Conservation (phyloP, 2,888 invertebrate species). For the Parasteatoda lunata region DNA sequence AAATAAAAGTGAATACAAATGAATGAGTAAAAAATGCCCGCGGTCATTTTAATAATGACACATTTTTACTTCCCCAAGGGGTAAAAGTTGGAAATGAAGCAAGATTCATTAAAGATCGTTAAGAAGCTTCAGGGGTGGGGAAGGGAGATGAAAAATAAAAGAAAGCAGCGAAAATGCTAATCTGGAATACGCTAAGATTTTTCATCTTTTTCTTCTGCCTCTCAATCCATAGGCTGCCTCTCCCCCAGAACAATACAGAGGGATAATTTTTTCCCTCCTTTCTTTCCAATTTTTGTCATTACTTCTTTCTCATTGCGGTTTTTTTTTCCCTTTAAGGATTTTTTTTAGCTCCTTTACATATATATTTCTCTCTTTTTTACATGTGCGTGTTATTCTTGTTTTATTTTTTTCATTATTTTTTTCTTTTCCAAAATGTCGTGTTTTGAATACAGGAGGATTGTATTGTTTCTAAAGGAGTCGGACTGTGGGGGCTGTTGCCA, state of each 20-base stretch:
- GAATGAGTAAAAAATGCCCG: slow-evolving; percentile 65
- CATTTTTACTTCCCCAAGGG: slow-evolving; percentile 55
- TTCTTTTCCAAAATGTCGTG: slow-evolving; percentile 34
- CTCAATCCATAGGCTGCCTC: slow-evolving; percentile 11
- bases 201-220: slow-evolving; percentile 62
- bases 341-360: not conserved
- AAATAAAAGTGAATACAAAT: slow-evolving; percentile 66
- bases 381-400: slow-evolving; percentile 4
- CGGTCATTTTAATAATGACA: slow-evolving; percentile 68
- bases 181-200: slow-evolving; percentile 65
- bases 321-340: slow-evolving; percentile 8
- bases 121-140: slow-evolving; percentile 45
- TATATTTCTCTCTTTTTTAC: slow-evolving; percentile 10
- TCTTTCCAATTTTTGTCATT: slow-evolving; percentile 3
- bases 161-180: slow-evolving; percentile 63
- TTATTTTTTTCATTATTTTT: slow-evolving; percentile 22
- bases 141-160: slow-evolving; percentile 11
- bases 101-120: slow-evolving; percentile 67
- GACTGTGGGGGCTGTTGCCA: slow-evolving; percentile 46
- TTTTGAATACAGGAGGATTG: slow-evolving; percentile 56
- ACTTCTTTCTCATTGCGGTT: slow-evolving; percentile 5
- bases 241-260: not conserved
- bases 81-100: slow-evolving; percentile 60
- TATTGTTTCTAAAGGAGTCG: slow-evolving; percentile 51
- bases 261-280: not conserved